phyloP scores from a whole-genome alignment of 2,113 vertebrate genomes.

The Amblyornis subalaris region DNA sequence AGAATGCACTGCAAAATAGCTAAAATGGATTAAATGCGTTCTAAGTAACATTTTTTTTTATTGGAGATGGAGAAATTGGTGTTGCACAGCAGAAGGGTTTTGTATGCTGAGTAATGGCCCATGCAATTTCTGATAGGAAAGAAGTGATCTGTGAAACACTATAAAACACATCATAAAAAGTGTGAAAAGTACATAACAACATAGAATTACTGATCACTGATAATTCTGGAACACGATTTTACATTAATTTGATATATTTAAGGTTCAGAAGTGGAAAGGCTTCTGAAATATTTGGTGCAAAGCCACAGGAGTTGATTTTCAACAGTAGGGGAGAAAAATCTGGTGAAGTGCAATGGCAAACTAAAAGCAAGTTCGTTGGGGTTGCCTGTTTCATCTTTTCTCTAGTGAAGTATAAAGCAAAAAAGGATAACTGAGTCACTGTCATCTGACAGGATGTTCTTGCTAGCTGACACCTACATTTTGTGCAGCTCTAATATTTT shows the following conservation, averaged over 20 bases:
- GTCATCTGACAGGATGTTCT: background rate
- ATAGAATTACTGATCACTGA: background rate
- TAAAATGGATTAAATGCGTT: background rate
- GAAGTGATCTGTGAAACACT: background rate
- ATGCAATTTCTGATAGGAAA: background rate
- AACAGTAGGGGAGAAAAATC: background rate
- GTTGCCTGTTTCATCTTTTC: background rate
- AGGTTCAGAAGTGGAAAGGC: background rate
- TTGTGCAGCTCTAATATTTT: background rate
- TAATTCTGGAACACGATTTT: background rate
- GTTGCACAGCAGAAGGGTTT: background rate
- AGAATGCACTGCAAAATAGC: background rate
- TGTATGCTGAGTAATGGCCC: background rate
- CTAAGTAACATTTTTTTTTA: background rate
- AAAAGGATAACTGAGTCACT: background rate
- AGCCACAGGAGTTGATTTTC: background rate
- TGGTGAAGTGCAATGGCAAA: background rate
- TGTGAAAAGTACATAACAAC: background rate
- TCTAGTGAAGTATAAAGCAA: background rate
- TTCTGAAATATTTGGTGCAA: background rate
- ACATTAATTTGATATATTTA: background rate
- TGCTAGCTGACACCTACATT: background rate
- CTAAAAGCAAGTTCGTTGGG: background rate
- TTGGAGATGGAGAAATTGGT: background rate
- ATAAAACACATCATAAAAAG: background rate